Base-by-base conservation (phyloP, 2,797 vertebrate species). In the Chrosomus eos region DNA sequence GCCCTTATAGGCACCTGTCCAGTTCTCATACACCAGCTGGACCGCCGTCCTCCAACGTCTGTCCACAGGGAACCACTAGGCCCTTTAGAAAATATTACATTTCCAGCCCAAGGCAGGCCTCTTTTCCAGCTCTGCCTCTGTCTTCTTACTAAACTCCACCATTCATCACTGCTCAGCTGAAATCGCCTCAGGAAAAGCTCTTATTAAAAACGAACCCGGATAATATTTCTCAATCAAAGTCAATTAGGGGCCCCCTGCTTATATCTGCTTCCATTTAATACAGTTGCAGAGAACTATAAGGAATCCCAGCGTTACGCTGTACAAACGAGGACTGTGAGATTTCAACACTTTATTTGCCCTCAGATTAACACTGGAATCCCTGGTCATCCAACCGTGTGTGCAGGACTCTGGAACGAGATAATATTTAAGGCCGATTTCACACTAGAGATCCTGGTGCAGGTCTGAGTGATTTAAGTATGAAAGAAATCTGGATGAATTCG, bases 221-320 rank as follows among this genome's bases (percentile, higher is more conserved):
- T 88, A 85, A 89, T 88, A 89, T 88, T 90, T 90, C 88, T 90
- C 89, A 89, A 89, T 90, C 89, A 74, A 82, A 88, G 86, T 88
- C 87, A 82, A 87, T 80, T 79, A 85, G 64, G n/a, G 83, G 58
- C 70, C 64, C 45, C 28, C 9, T 40, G 70, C 81, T 71, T 74
- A 76, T 84, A 84, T 87, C 83, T 86, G 72, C 68, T 64, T 55
- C 38, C 77, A 55, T 81, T 88, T 87, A 88, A 87, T 85, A 31
- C 71, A 60, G 83, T 81, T 78, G 80, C 43, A 45, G 28, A 71
- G 68, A 84, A 76, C 23, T 45, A n/a, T 13, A 64, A 77, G 67
- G 67, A 81, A 67, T 66, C 73, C 79, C 23, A 18, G 51, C 62
- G 51, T 58, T n/a, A 60, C 26, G 45, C 58, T 64, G 62, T 81